Base-by-base conservation (phyloP, 2,888 invertebrate species). In the Metopia argyrocephala region DNA sequence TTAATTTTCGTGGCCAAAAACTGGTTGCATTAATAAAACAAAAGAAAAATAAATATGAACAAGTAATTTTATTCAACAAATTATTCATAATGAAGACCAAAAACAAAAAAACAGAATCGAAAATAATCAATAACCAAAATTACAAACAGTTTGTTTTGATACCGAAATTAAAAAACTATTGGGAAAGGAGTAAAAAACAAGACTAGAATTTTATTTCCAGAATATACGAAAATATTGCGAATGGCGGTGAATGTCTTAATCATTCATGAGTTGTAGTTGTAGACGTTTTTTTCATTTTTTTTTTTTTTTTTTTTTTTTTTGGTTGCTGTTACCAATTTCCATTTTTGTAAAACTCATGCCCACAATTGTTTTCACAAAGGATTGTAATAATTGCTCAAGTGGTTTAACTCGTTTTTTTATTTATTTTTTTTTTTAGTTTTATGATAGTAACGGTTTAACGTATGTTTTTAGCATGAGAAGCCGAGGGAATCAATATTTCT, bases 321-420 rank as follows among this genome's bases (percentile, higher is more conserved):
- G 12, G 25, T 38, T 52, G 21, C 5, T 70, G 45, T 38, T 38
- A 38, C 38, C 38, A 38, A 38, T 38, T 38, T 38, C 38, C 38
- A 38, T 38, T 38, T 38, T 38, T 38, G 38, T 38, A 38, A 38
- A 38, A 12, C 15, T 38, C 38, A 48, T 38, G 52, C 15, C 28
- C 48, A 27, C n/a, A 50, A 70, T 59, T 70, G 61, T 20, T 45
- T 48, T 48, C 54, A 61, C 15, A 71, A 65, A 69, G 78, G 71
- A 78, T 71, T 65, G 64, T 65, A 38, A 38, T 54, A 50, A 70
- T 56, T 23, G 38, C 48, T 59, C 28, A 62, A 78, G 78, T 73
- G 78, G 71, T 62, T 71, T 62, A 73, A 78, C 78, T 71, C 61
- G 78, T 78, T 71, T 78, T 27, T 28, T 74, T 68, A 62, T 54